These are phyloP conservation scores for Diadumene lineata DNA, from an alignment of 92 coral and sea anemone genomes.

Conservation along the genomic window DNA sequence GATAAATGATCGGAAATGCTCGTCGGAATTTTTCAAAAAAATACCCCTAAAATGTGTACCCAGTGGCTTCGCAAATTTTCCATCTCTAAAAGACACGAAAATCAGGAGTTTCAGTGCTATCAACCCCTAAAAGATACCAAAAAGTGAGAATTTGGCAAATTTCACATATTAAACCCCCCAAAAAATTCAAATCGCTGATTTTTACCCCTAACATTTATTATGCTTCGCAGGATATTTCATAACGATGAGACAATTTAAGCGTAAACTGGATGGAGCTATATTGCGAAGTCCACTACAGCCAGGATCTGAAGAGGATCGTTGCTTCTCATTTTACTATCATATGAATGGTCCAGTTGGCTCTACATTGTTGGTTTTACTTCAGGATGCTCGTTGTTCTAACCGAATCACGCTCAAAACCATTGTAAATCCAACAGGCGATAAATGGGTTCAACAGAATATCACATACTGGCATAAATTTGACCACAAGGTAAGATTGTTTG, in stretches of 20 bases:
- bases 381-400: background rate
- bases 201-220: too few relatives aligned
- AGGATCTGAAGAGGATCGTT: background rate
- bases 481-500: background rate
- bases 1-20: too few relatives aligned
- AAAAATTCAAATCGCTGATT: too few relatives aligned
- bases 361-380: background rate
- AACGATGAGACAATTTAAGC: background rate
- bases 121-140: background rate
- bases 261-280: background rate
- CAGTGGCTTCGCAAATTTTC: too few relatives aligned
- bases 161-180: too few relatives aligned
- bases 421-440: background rate
- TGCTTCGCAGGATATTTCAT: background rate
- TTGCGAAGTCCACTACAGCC: background rate
- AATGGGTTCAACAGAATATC: background rate
- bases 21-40: too few relatives aligned
- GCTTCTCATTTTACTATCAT: background rate
- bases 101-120: too few relatives aligned
- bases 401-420: background rate
- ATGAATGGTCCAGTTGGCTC: background rate
- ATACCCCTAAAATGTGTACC: too few relatives aligned
- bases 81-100: too few relatives aligned
- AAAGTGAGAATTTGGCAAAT: too few relatives aligned
- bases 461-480: background rate